Evolutionary conservation across 2,888 invertebrate species (phyloP).

Genomic region (Neuroscelio doddi): DNA sequence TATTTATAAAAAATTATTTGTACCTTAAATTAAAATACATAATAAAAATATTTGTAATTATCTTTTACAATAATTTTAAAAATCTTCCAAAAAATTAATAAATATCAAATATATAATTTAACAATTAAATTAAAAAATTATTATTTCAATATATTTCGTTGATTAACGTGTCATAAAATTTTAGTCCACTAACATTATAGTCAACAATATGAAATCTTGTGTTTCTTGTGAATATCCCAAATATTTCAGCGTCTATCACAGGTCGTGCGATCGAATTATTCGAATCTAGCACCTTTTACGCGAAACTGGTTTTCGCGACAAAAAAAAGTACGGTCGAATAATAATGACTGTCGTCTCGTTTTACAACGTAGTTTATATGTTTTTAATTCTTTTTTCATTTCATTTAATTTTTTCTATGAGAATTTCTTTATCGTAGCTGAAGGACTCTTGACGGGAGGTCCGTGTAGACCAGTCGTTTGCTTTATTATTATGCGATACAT

Average conservation of each 20-base stretch:
- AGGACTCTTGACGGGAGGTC: constrained; percentile 61
- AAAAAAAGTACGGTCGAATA: constrained; percentile 41
- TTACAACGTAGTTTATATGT: constrained; percentile 50
- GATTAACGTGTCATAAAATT: too few relatives aligned
- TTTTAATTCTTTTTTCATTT: constrained; percentile 28
- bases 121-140: too few relatives aligned
- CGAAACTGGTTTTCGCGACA: constrained; percentile 47
- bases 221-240: too few relatives aligned
- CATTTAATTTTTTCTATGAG: constrained; percentile 31
- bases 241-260: constrained; percentile 41
- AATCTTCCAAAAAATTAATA: too few relatives aligned
- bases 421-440: constrained; percentile 51
- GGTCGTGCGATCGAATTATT: constrained; percentile 46
- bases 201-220: too few relatives aligned
- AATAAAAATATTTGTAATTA: too few relatives aligned
- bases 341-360: constrained; percentile 54
- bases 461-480: constrained; percentile 41
- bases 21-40: too few relatives aligned
- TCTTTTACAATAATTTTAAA: too few relatives aligned
- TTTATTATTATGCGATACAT: constrained; percentile 11
- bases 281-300: constrained; percentile 46
- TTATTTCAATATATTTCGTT: too few relatives aligned
- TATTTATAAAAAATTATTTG: too few relatives aligned
- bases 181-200: too few relatives aligned
- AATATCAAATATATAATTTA: too few relatives aligned